Percentiles rank a stretch among this genome's conserved stretches.
phyloP scores from a whole-genome alignment of 2,797 vertebrate genomes.

The Helostoma temminkii region DNA sequence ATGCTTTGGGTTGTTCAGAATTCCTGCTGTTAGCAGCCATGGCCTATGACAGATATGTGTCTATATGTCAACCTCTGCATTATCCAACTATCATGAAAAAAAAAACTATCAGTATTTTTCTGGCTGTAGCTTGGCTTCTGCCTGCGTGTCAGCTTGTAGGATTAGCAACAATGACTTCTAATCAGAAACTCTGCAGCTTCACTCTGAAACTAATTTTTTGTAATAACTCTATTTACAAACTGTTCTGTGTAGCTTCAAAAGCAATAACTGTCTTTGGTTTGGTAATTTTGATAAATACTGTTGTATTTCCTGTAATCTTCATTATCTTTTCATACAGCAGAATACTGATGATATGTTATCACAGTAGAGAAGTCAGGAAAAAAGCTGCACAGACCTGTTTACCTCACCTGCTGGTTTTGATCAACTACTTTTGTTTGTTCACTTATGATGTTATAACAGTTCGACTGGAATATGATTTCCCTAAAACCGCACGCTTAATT shows the following conservation, averaged over 20 bases:
- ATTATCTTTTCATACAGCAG: too few relatives aligned
- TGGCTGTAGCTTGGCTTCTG: conserved; percentile 34
- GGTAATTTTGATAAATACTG: too few relatives aligned
- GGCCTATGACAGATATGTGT: conserved; percentile 60
- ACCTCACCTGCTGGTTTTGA: conserved; percentile 23
- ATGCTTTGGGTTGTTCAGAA: conserved; percentile 23
- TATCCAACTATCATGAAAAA: background rate
- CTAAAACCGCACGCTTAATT: conserved; percentile 9
- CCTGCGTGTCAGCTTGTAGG: conserved; percentile 12
- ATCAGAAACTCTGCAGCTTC: conserved; percentile 18
- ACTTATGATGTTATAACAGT: background rate
- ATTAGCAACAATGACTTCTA: background rate
- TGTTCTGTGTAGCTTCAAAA: too few relatives aligned
- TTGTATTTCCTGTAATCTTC: too few relatives aligned
- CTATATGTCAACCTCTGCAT: background rate
- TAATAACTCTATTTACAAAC: too few relatives aligned
- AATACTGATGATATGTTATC: too few relatives aligned
- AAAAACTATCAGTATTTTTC: background rate
- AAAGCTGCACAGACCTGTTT: conserved; percentile 50
- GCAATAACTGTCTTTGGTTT: too few relatives aligned
- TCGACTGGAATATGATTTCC: background rate
- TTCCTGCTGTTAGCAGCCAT: conserved; percentile 58
- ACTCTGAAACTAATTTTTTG: too few relatives aligned
- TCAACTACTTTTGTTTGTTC: background rate
- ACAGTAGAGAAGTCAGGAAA: background rate